Percentiles rank a stretch among this genome's conserved stretches.
Evolutionary conservation across 1,140 invertebrate genomes (phyloP).

Genomic region (Proales similis): DNA sequence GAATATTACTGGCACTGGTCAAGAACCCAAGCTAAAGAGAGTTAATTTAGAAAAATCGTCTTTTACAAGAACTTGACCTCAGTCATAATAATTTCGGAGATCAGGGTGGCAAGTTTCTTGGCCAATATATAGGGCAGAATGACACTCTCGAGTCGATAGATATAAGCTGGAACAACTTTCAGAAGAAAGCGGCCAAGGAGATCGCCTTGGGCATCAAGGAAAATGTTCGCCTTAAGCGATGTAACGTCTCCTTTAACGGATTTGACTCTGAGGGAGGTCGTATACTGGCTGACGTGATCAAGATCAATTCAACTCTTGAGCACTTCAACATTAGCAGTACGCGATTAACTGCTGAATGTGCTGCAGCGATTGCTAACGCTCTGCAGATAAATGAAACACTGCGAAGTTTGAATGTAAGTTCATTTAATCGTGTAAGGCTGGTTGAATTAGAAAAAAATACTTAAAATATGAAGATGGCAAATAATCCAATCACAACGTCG

Average conservation of each 20-base stretch:
- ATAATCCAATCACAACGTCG: slow-evolving; percentile 50
- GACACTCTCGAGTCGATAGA: slow-evolving; percentile 49
- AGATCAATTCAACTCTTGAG: slow-evolving; percentile 44
- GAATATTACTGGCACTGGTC: background rate
- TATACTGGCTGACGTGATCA: slow-evolving; percentile 47
- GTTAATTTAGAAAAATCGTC: slow-evolving; percentile 38
- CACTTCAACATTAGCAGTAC: slow-evolving; percentile 51
- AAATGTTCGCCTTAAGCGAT: slow-evolving; percentile 49
- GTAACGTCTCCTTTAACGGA: slow-evolving; percentile 50
- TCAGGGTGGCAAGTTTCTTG: slow-evolving; percentile 45
- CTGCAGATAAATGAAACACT: slow-evolving; percentile 48
- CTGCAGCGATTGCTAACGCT: slow-evolving; percentile 46
- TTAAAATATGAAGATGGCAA: slow-evolving; percentile 45
- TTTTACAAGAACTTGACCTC: slow-evolving; percentile 45
- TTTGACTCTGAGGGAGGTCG: slow-evolving; percentile 48
- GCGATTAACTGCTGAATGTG: slow-evolving; percentile 44
- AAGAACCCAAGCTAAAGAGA: slow-evolving; percentile 40
- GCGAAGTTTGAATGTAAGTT: slow-evolving; percentile 44
- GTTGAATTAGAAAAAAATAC: background rate
- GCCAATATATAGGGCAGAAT: slow-evolving; percentile 49
- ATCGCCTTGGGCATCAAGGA: slow-evolving; percentile 51
- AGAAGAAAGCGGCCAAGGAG: slow-evolving; percentile 45
- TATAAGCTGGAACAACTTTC: slow-evolving; percentile 51
- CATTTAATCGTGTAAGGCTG: background rate
- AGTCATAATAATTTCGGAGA: slow-evolving; percentile 48